A percentile compares a stretch with the other conserved stretches of the same genome.
Conservation (phyloP, 2,888 invertebrate genomes). For the Lottia gigantea region DNA sequence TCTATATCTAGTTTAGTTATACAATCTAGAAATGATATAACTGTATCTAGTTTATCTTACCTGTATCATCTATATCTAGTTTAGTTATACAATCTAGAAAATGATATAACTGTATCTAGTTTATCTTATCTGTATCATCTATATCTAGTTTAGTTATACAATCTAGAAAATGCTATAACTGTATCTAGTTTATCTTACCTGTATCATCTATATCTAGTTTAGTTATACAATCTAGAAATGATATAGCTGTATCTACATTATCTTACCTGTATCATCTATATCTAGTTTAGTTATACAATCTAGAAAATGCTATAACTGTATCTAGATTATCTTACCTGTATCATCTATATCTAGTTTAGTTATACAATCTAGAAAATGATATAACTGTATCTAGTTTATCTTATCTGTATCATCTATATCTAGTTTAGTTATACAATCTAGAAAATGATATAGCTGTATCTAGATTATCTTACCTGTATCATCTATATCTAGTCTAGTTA, state of each 20-base stretch:
- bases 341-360: conserved; percentile 40
- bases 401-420: conserved; percentile 45
- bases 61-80: too few relatives aligned
- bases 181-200: conserved; percentile 37
- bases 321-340: conserved; percentile 33
- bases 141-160: conserved; percentile 43
- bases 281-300: conserved; percentile 44
- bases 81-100: too few relatives aligned
- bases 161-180: conserved; percentile 41
- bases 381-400: too few relatives aligned
- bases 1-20: conserved; percentile 43
- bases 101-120: too few relatives aligned
- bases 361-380: conserved; percentile 39
- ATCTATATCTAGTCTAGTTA: conserved; percentile 42
- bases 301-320: conserved; percentile 27
- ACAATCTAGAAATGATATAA: conserved; percentile 41
- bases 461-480: conserved; percentile 43
- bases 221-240: conserved; percentile 42
- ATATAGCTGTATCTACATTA: conserved; percentile 43
- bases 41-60: conserved; percentile 23
- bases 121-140: conserved; percentile 35
- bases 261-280: conserved; percentile 41
- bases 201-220: conserved; percentile 44
- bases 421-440: conserved; percentile 40
- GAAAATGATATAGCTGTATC: conserved; percentile 40